A percentile compares a stretch with the other conserved stretches of the same genome.
phyloP scores from a whole-genome alignment of 2,888 invertebrate genomes.

The Apotomis betuletana region DNA sequence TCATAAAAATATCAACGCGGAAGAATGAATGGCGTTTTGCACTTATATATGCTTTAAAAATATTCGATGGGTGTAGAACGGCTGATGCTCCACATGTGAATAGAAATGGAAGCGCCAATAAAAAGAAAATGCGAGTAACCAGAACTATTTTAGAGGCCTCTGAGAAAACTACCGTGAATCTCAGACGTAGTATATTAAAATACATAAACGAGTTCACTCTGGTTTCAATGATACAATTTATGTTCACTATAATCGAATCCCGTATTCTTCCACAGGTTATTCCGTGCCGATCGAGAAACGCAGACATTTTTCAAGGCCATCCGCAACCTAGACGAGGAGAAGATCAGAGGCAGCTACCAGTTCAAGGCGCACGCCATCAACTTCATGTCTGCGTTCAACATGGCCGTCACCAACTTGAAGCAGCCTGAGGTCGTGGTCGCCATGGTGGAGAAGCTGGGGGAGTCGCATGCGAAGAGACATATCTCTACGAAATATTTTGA shows the following conservation, averaged over 20 bases:
- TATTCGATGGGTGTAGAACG: no score
- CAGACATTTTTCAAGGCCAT: slow-evolving; percentile 63
- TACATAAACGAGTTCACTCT: no score
- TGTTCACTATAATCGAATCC: no score
- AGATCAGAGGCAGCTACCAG: slow-evolving; percentile 52
- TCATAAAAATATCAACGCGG: slow-evolving; percentile 22
- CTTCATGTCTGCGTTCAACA: slow-evolving; percentile 62
- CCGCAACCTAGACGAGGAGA: slow-evolving; percentile 53
- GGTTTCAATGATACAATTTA: no score
- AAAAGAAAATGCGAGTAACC: no score
- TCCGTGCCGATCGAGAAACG: slow-evolving; percentile 59
- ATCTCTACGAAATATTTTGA: slow-evolving; percentile 60
- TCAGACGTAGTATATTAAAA: no score
- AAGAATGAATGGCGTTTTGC: neutral
- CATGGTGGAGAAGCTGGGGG: slow-evolving; percentile 67
- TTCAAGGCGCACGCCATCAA: slow-evolving; percentile 69
- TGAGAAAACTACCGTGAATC: no score
- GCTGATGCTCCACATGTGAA: no score
- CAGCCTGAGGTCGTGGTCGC: slow-evolving; percentile 63
- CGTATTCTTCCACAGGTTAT: slow-evolving; percentile 51
- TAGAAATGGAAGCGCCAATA: no score
- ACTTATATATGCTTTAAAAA: neutral
- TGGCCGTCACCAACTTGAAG: slow-evolving; percentile 57
- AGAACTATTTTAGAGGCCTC: no score
- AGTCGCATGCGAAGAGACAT: slow-evolving; percentile 56